Conservation (phyloP, 2,888 invertebrate species). For the Nymphalis c-album region DNA sequence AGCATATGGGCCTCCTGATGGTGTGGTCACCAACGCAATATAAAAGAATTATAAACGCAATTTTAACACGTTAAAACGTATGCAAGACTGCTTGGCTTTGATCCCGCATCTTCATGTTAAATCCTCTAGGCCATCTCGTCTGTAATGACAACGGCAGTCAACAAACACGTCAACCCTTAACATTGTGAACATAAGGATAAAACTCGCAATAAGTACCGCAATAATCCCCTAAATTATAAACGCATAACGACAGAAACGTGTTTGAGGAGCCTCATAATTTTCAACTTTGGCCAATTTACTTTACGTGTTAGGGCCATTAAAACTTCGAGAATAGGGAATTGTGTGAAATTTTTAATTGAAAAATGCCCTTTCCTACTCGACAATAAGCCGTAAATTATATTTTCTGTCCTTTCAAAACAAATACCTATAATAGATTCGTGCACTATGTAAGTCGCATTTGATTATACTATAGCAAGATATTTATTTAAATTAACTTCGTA, state of each 20-base stretch:
- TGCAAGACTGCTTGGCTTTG: too few relatives aligned
- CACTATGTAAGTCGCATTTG: not conserved
- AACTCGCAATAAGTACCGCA: constrained; percentile 2
- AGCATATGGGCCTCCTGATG: too few relatives aligned
- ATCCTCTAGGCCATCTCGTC: too few relatives aligned
- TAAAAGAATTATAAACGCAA: not conserved
- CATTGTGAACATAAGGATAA: not conserved
- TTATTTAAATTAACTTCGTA: too few relatives aligned
- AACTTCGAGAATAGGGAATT: constrained; percentile 31
- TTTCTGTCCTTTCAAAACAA: not conserved
- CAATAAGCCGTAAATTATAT: not conserved
- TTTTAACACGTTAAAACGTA: too few relatives aligned
- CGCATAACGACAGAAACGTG: constrained; percentile 23
- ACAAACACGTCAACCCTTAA: not conserved
- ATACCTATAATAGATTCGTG: not conserved
- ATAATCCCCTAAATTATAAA: constrained; percentile 22
- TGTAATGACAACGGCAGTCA: too few relatives aligned
- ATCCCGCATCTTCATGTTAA: too few relatives aligned
- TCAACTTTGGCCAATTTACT: constrained; percentile 31
- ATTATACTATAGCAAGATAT: too few relatives aligned
- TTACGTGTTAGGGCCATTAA: constrained; percentile 36
- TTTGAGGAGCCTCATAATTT: constrained; percentile 23
- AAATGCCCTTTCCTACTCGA: not conserved
- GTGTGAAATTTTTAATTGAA: constrained; percentile 12
- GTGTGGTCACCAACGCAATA: too few relatives aligned